phyloP scores from a whole-genome alignment of 2,888 invertebrate species.

The Pseudolycoriella hygida region DNA sequence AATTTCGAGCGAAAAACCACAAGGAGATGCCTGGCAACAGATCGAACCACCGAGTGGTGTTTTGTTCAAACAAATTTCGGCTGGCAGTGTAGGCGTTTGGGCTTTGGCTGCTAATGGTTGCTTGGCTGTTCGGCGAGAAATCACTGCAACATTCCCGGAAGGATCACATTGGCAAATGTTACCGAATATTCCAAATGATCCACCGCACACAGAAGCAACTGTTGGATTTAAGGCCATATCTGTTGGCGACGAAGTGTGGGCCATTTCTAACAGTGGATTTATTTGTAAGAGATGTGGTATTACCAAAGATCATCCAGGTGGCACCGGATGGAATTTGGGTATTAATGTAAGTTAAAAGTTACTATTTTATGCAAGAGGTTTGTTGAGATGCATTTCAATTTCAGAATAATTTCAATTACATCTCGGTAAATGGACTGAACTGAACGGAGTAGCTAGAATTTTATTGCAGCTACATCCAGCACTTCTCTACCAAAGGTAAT shows the following conservation, averaged over 20 bases:
- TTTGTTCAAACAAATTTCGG: slow-evolving; percentile 56
- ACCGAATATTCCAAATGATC: slow-evolving; percentile 37
- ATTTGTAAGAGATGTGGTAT: slow-evolving; percentile 58
- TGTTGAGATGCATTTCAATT: no score
- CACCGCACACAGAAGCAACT: slow-evolving; percentile 33
- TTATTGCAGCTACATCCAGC: no score
- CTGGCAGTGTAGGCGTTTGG: slow-evolving; percentile 60
- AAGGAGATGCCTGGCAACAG: slow-evolving; percentile 57
- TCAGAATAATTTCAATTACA: no score
- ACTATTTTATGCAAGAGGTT: no score
- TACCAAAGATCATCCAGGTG: slow-evolving; percentile 49
- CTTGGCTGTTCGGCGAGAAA: slow-evolving; percentile 60
- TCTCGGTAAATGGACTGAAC: no score
- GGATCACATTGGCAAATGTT: slow-evolving; percentile 72
- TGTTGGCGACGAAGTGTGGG: slow-evolving; percentile 61
- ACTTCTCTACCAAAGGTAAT: no score
- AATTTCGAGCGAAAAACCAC: slow-evolving; percentile 45
- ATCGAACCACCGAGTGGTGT: slow-evolving; percentile 53
- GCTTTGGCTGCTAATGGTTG: slow-evolving; percentile 55
- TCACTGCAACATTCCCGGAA: slow-evolving; percentile 56
- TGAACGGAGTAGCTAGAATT: no score
- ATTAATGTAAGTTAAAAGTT: slow-evolving; percentile 26
- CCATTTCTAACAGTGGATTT: slow-evolving; percentile 48
- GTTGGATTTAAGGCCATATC: slow-evolving; percentile 53
- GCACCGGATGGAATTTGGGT: slow-evolving; percentile 61